Percentiles rank a stretch among this genome's conserved stretches.
Conservation (phyloP, 2,888 invertebrate species). For the Argyresthia goedartella region DNA sequence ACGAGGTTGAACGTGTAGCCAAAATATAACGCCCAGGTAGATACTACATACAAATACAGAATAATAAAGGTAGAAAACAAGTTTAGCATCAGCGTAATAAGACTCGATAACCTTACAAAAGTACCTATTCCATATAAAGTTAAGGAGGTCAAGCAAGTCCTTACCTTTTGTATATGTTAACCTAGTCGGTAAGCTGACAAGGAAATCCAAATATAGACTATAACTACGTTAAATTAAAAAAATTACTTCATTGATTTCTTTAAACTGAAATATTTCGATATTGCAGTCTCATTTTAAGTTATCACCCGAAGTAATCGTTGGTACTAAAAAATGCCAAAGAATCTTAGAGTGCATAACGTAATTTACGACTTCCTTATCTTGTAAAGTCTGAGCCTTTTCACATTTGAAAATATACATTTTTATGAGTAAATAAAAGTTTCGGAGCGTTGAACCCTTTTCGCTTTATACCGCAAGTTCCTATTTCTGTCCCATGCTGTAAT, state of each 20-base stretch:
- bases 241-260: no score
- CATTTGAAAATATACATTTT: not conserved
- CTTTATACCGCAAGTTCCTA: no score
- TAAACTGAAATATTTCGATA: no score
- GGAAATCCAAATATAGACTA: constrained; percentile 37
- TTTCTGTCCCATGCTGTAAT: not conserved
- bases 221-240: not conserved
- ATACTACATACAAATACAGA: not conserved
- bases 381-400: not conserved
- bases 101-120: constrained; percentile 42
- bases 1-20: no score
- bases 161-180: constrained; percentile 29
- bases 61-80: constrained; percentile 15
- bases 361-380: not conserved
- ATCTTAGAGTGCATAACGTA: not conserved
- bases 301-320: not conserved
- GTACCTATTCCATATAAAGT: constrained; percentile 58
- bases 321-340: no score
- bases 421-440: not conserved
- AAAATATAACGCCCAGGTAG: not conserved
- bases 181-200: constrained; percentile 26
- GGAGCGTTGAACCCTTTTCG: not conserved
- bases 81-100: constrained; percentile 12
- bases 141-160: constrained; percentile 48
- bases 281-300: not conserved